phyloP scores from a whole-genome alignment of 2,113 vertebrate genomes.

The Galemys pyrenaicus region DNA sequence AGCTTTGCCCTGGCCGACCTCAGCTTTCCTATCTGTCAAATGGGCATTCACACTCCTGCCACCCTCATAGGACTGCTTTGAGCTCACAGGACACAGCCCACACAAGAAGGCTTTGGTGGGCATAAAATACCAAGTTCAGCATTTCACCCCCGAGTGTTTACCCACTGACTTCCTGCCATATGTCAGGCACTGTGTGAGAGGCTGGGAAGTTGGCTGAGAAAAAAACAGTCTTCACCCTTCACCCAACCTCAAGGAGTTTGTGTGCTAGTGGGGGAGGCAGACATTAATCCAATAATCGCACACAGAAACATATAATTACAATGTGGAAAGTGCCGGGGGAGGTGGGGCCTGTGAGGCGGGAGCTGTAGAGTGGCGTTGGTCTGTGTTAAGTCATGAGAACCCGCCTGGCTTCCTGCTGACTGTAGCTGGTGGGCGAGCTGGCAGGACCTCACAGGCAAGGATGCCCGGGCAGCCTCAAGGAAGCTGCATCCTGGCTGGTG shows the following conservation, averaged over 20 bases:
- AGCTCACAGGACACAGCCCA: rapidly evolving
- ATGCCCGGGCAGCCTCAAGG: neutral
- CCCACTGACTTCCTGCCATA: neutral
- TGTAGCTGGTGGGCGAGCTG: rapidly evolving
- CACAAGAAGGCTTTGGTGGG: neutral
- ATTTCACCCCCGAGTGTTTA: rapidly evolving
- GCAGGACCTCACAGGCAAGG: neutral
- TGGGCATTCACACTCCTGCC: neutral
- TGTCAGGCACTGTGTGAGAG: rapidly evolving
- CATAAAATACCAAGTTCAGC: neutral
- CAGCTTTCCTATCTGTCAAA: neutral
- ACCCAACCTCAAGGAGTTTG: neutral
- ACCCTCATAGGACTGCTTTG: neutral
- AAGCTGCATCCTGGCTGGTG: neutral
- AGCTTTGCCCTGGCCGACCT: neutral
- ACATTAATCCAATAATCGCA: conserved; percentile 27
- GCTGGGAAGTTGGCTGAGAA: neutral
- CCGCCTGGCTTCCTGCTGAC: neutral
- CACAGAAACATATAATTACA: conserved; percentile 17
- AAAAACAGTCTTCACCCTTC: neutral
- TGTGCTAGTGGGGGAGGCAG: neutral
- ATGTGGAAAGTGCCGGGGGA: neutral
- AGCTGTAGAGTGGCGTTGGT: rapidly evolving
- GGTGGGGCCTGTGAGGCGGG: neutral
- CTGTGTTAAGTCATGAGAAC: neutral